These are phyloP conservation scores for Villa cingulata DNA, from an alignment of 2,888 invertebrate species.

Conservation along the genomic window DNA sequence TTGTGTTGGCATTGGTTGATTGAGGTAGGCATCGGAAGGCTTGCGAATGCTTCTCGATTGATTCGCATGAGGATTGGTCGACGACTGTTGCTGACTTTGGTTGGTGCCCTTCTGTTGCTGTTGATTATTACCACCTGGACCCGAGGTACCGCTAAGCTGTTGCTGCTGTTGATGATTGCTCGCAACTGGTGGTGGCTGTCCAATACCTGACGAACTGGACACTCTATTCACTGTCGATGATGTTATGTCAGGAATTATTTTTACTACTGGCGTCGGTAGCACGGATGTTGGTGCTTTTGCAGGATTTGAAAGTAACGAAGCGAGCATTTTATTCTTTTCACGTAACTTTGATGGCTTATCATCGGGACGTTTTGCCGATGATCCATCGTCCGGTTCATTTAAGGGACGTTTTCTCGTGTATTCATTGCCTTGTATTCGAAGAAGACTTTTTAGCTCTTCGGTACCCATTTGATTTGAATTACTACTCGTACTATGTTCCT, in stretches of 20 bases:
- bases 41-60: slow-evolving; percentile 13
- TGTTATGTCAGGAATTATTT: slow-evolving; percentile 34
- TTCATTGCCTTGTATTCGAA: slow-evolving; percentile 31
- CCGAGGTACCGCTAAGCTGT: slow-evolving; percentile 10
- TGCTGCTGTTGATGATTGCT: slow-evolving; percentile 38
- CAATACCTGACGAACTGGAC: slow-evolving; percentile 17
- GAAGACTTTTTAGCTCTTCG: slow-evolving; percentile 34
- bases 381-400: slow-evolving; percentile 45
- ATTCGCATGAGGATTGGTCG: slow-evolving; percentile 15
- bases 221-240: slow-evolving; percentile 27
- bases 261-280: slow-evolving; percentile 29
- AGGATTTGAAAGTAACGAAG: slow-evolving; percentile 64
- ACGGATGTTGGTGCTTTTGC: slow-evolving; percentile 44
- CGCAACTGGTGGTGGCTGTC: slow-evolving; percentile 15
- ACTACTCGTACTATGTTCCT: slow-evolving; percentile 17
- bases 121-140: slow-evolving; percentile 7
- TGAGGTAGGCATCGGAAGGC: slow-evolving; percentile 18
- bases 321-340: slow-evolving; percentile 75
- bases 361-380: slow-evolving; percentile 31
- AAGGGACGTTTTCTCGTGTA: slow-evolving; percentile 46
- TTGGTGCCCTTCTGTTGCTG: slow-evolving; percentile 10
- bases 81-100: slow-evolving; percentile 33
- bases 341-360: slow-evolving; percentile 52
- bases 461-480: slow-evolving; percentile 28
- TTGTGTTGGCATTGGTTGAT: slow-evolving; percentile 26